Base-by-base conservation (phyloP, 2,888 invertebrate genomes). In the Aphrophora alni region DNA sequence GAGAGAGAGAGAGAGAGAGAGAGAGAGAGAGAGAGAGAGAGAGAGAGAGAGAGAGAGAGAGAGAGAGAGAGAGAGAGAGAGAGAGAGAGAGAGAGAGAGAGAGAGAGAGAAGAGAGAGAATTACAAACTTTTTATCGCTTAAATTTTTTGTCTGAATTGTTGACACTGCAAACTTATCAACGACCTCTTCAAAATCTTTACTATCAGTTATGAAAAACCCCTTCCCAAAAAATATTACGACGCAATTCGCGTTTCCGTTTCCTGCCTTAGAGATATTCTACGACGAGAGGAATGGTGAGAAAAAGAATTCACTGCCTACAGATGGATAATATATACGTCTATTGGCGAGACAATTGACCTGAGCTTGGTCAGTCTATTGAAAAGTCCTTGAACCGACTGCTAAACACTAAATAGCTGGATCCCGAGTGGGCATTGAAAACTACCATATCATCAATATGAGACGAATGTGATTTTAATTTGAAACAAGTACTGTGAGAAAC, bases 51-150 rank as follows among this genome's bases (percentile, higher is more conserved):
- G 70, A 69, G 70, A 69, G 70, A 69, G 70, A 69, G 70, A 69
- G 70, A 69, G 70, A 69, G 21, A 69, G 70, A 69, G 70, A 69
- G 21, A 69, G 70, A 69, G 70, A 69, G 70, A 69, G 70, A 69
- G 70, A 69, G 70, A 69, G 70, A 69, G 70, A 69, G 70, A 69
- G 70, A 69, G 70, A 69, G 70, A 69, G 70, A 69, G 70, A 69
- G 70, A 69, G 70, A 69, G 70, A 69, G 70, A 69, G 70, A 69
- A 21, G 70, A 44, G 44, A 44, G 44, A 44, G n/a, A n/a, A n/a
- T n/a, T n/a, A n/a, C n/a, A n/a, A n/a, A n/a, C n/a, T n/a, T n/a
- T n/a, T n/a, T n/a, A n/a, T n/a, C n/a, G n/a, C n/a, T n/a, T n/a
- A n/a, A n/a, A n/a, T n/a, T n/a, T n/a, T n/a, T n/a, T n/a, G n/a